These are phyloP conservation scores for Penaeus indicus DNA, from an alignment of 1,140 invertebrate species.

Conservation along the genomic window DNA sequence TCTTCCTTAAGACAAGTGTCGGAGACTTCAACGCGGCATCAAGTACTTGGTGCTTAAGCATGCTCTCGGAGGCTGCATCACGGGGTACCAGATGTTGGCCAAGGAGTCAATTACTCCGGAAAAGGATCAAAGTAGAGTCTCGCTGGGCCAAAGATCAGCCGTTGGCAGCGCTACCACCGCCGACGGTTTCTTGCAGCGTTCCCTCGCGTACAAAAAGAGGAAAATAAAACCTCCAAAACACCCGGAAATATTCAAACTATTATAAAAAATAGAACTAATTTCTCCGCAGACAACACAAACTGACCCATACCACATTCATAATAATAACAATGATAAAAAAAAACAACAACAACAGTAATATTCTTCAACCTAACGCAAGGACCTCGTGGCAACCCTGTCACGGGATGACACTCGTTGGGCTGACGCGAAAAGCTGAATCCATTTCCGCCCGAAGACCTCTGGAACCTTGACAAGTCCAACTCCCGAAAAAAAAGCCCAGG, in stretches of 20 bases:
- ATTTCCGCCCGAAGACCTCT: neutral
- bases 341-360: too few species aligned
- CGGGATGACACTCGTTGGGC: neutral
- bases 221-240: too few species aligned
- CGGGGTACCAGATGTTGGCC: neutral
- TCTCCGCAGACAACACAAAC: too few species aligned
- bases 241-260: too few species aligned
- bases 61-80: neutral
- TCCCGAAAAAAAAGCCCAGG: too few species aligned
- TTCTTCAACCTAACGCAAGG: too few species aligned
- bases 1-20: too few species aligned
- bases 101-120: conserved; percentile 11
- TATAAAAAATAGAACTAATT: too few species aligned
- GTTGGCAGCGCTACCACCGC: neutral
- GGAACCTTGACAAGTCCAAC: too few species aligned
- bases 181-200: neutral
- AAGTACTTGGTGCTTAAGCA: neutral
- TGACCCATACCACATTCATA: too few species aligned
- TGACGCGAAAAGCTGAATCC: conserved; percentile 25
- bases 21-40: too few species aligned
- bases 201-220: neutral
- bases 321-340: too few species aligned
- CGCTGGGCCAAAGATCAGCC: neutral
- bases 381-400: neutral
- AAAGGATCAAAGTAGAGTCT: conserved; percentile 18